Percentiles rank a stretch among this genome's conserved stretches.
phyloP scores from a whole-genome alignment of 2,113 vertebrate species.

The Bujurquina vittata region DNA sequence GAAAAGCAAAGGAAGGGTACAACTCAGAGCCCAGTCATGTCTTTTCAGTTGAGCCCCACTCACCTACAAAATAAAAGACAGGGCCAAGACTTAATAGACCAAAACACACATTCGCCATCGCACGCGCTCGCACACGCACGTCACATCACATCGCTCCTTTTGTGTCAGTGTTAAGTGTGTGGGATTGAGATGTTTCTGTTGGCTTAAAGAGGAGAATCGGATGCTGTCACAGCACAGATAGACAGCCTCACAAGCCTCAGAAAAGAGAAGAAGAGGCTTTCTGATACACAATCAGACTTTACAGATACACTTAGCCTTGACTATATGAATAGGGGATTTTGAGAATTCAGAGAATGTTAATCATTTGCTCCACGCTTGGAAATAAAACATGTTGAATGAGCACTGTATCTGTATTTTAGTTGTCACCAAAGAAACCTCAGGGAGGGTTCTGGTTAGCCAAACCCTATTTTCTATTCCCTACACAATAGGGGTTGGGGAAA shows the following conservation, averaged over 20 bases:
- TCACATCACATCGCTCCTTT: conserved; percentile 61
- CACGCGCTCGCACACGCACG: conserved; percentile 10
- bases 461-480: conserved; percentile 65
- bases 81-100: conserved; percentile 61
- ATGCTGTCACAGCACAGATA: conserved; percentile 63
- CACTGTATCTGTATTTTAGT: conserved; percentile 51
- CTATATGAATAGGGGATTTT: conserved; percentile 57
- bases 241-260: conserved; percentile 48
- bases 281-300: conserved; percentile 40
- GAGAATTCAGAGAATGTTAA: conserved; percentile 70
- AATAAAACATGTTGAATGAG: conserved; percentile 43
- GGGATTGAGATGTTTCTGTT: conserved; percentile 77
- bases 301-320: conserved; percentile 60
- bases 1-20: conserved; percentile 70
- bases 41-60: conserved; percentile 74
- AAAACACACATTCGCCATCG: conserved; percentile 23
- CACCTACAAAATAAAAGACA: conserved; percentile 70
- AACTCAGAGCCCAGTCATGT: conserved; percentile 63
- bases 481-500: conserved; percentile 71
- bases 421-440: conserved; percentile 54
- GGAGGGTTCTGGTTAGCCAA: conserved; percentile 66
- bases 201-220: conserved; percentile 72
- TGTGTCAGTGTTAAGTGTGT: conserved; percentile 75
- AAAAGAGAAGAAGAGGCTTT: conserved; percentile 52
- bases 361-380: conserved; percentile 42